Conservation (phyloP, 2,888 invertebrate species). For the Crocallis elinguaria region DNA sequence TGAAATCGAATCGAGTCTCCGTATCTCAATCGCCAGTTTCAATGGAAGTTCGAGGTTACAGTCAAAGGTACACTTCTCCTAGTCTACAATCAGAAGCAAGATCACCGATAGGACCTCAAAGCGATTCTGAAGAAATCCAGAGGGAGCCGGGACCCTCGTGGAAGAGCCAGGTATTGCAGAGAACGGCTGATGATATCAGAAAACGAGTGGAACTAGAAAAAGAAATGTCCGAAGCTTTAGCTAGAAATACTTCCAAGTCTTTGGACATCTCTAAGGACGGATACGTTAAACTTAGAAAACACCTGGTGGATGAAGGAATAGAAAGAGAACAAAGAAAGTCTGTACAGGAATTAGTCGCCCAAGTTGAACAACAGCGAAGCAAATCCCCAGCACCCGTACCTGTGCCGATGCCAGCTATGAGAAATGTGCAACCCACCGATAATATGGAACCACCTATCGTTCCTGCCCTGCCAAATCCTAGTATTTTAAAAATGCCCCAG, state of each 20-base stretch:
- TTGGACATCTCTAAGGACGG: constrained; percentile 80
- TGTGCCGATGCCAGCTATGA: constrained; percentile 32
- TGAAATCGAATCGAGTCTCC: constrained; percentile 70
- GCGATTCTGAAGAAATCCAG: constrained; percentile 56
- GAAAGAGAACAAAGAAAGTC: constrained; percentile 79
- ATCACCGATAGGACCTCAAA: constrained; percentile 62
- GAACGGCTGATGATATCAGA: constrained; percentile 76
- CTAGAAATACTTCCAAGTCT: constrained; percentile 60
- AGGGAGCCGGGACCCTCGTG: constrained; percentile 60
- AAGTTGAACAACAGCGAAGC: constrained; percentile 82
- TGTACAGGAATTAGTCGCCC: constrained; percentile 87
- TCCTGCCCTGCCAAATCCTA: constrained; percentile 50
- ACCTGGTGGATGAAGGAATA: constrained; percentile 56
- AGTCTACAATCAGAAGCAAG: constrained; percentile 67
- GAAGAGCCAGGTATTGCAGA: constrained; percentile 79
- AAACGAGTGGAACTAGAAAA: constrained; percentile 71
- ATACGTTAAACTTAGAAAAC: constrained; percentile 77
- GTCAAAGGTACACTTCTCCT: constrained; percentile 63
- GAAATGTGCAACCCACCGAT: constrained; percentile 62
- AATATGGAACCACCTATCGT: constrained; percentile 43
- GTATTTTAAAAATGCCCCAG: constrained; percentile 75
- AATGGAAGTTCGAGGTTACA: constrained; percentile 62
- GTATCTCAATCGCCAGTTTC: constrained; percentile 73
- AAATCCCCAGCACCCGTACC: constrained; percentile 69
- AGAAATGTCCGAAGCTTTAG: constrained; percentile 67